Conservation (phyloP, 2,888 invertebrate species). For the Phaonia tiefii region DNA sequence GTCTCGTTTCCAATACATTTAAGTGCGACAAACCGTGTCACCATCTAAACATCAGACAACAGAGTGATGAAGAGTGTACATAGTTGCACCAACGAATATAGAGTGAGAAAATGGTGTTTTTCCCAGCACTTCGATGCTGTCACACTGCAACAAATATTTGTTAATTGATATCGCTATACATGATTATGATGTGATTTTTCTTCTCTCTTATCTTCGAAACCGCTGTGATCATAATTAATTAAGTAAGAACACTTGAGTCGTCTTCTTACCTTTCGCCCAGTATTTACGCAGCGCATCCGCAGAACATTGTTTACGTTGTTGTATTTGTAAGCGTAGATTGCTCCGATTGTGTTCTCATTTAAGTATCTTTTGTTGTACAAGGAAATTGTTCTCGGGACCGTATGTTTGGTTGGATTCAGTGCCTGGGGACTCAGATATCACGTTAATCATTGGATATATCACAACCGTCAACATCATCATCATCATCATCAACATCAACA, state of each 20-base stretch:
- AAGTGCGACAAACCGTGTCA: too few species aligned
- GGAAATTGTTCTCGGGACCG: conserved; percentile 58
- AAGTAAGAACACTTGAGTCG: too few species aligned
- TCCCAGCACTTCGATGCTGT: too few species aligned
- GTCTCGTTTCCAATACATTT: too few species aligned
- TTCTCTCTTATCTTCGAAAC: too few species aligned
- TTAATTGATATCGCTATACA: conserved; percentile 17
- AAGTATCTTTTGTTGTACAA: conserved; percentile 59
- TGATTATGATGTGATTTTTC: background rate
- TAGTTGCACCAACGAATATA: too few species aligned
- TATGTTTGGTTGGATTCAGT: too few species aligned
- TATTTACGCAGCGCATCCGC: conserved; percentile 20
- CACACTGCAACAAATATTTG: conserved; percentile 31
- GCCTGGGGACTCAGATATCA: conserved; percentile 1
- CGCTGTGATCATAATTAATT: too few species aligned
- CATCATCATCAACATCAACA: background rate
- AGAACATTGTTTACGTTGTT: conserved; percentile 12
- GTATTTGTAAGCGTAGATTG: too few species aligned
- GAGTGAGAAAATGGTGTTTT: too few species aligned
- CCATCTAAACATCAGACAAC: too few species aligned
- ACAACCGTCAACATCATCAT: background rate
- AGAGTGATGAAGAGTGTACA: too few species aligned
- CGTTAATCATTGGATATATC: conserved; percentile 12
- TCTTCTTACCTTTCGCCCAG: background rate
- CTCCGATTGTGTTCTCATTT: conserved; percentile 47